phyloP scores from a whole-genome alignment of 2,797 vertebrate species.

The Eptatretus atami region DNA sequence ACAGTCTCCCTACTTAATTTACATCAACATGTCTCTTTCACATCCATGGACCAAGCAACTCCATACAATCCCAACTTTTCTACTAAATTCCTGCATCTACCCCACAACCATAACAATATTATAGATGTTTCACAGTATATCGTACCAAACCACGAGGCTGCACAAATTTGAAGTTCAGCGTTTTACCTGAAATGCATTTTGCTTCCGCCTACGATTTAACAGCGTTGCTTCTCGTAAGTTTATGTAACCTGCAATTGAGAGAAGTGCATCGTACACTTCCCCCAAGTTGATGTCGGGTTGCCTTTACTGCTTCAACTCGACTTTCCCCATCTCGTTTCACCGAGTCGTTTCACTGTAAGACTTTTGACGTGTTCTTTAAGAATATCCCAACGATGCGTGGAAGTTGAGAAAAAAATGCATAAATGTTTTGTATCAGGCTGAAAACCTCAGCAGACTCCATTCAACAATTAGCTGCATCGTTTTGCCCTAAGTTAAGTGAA shows the following conservation, averaged over 20 bases:
- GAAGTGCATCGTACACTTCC: slow-evolving; percentile 3
- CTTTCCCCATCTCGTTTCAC: slow-evolving; percentile 5
- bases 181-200: slow-evolving; percentile 4
- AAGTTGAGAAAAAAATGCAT: background rate
- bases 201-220: background rate
- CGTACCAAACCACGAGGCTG: no score
- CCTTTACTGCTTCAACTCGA: background rate
- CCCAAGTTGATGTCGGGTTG: background rate
- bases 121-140: no score
- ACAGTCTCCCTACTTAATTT: no score
- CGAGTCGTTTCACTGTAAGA: slow-evolving; percentile 4
- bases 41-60: no score
- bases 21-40: no score
- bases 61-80: no score
- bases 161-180: background rate
- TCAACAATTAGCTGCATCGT: slow-evolving; percentile 5
- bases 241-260: slow-evolving; percentile 2
- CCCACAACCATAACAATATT: no score
- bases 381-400: slow-evolving; percentile 1
- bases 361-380: background rate
- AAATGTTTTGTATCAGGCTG: slow-evolving; percentile 2
- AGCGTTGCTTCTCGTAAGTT: background rate
- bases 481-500: slow-evolving; percentile 2
- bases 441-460: background rate
- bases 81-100: no score